phyloP scores from a whole-genome alignment of 2,113 vertebrate genomes.

The Halcyon malimbica region DNA sequence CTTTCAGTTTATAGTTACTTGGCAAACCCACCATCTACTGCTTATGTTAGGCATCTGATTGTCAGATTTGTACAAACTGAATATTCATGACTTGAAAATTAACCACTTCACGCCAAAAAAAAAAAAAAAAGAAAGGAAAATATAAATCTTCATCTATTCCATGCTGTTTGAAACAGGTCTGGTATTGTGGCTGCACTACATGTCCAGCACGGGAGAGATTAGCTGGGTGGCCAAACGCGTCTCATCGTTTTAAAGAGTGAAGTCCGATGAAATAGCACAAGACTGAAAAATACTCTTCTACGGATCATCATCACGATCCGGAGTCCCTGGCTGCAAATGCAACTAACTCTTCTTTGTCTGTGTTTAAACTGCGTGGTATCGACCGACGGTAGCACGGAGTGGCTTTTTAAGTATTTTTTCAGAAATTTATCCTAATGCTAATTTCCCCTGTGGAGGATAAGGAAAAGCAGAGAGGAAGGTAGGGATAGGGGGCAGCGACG shows the following conservation, averaged over 20 bases:
- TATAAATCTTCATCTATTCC: background rate
- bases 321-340: conserved; percentile 54
- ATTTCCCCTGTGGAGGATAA: background rate
- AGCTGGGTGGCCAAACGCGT: background rate
- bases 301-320: conserved; percentile 31
- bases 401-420: conserved; percentile 29
- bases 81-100: conserved; percentile 80
- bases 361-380: conserved; percentile 61
- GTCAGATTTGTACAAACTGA: conserved; percentile 79
- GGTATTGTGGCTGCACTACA: background rate
- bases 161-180: background rate
- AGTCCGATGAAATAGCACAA: conserved; percentile 49
- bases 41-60: conserved; percentile 81
- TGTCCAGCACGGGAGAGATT: background rate
- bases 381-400: background rate
- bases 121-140: background rate
- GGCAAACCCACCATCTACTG: conserved; percentile 76
- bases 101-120: conserved; percentile 74
- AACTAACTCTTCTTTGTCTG: conserved; percentile 82
- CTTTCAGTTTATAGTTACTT: conserved; percentile 78
- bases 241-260: conserved; percentile 5
- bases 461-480: background rate
- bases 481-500: background rate
- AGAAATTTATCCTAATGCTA: background rate
- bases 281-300: background rate